Base-by-base conservation (phyloP, 2,888 invertebrate genomes). In the Nyleta sp. region DNA sequence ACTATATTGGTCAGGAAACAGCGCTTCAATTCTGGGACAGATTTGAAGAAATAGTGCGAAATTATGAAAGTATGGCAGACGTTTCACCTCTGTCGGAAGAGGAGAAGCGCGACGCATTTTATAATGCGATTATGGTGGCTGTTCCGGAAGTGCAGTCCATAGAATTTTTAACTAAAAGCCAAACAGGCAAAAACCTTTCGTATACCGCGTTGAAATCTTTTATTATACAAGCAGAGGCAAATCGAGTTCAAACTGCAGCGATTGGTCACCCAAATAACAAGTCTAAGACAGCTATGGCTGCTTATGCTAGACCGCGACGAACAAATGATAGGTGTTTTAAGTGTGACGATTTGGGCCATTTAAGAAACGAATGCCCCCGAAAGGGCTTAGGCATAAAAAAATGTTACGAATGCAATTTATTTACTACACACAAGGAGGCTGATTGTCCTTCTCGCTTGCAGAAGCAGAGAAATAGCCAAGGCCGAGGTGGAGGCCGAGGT, bases 81-180 rank as follows among this genome's bases (percentile, higher is more conserved):
- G 38, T 38, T 11, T 13, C n/a, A 11, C 53, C 75, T 13, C 62
- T 80, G 11, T 73, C 78, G 18, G 75, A 80, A 46, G 57, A 75
- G 11, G 78, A 78, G 62, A 80, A 80, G 44, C 60, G 78, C 38
- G 70, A 80, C 72, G 71, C 75, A 1, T 44, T 60, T 15, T 60
- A n/a, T 18, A 60, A 60, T 31, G 60, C 60, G 3, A 24, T 24
- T n/a, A 60, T 60, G 60, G 15, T 17, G 0, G 20, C 22, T n/a
- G 24, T 60, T 17, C 60, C 60, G n/a, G n/a, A 40, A 7, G 24
- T 60, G 5, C 60, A 60, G 24, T 24, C 22, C 4, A 2, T 50
- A 13, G 50, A 50, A 6, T 46, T 38, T 13, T 4, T 38, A 2
- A 71, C 77, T 2, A 65, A 65, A 60, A 74, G 64, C 28, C 62